Conservation (phyloP, 2,113 vertebrate species). For the Xenopus laevis region DNA sequence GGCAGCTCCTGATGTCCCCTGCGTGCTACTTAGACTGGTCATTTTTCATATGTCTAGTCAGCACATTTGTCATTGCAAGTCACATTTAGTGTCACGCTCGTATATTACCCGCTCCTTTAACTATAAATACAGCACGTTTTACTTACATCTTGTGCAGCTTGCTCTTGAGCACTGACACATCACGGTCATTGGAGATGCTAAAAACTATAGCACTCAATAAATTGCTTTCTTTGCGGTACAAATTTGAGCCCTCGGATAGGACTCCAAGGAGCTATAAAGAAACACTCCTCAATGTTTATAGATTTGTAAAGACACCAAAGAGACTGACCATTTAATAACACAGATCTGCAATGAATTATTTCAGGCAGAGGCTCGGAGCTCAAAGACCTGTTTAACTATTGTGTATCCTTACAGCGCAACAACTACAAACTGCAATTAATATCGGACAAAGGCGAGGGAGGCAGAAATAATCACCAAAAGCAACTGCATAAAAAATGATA, state of each 20-base stretch:
- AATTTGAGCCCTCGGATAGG: slow-evolving; percentile 21
- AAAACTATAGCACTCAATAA: slow-evolving; percentile 3
- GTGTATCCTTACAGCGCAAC: no score
- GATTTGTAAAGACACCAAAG: slow-evolving; percentile 21
- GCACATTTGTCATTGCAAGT: slow-evolving; percentile 11
- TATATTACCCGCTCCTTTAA: slow-evolving; percentile 25
- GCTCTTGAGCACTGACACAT: slow-evolving; percentile 5
- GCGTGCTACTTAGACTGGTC: background rate
- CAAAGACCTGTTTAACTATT: no score
- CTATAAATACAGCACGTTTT: background rate
- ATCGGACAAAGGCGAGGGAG: no score
- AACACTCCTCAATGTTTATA: slow-evolving; percentile 25
- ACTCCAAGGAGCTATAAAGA: slow-evolving; percentile 21
- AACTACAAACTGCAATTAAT: no score
- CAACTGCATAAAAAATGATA: no score
- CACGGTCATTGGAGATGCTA: slow-evolving; percentile 19
- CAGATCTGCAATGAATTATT: background rate
- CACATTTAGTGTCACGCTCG: background rate
- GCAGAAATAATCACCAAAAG: no score
- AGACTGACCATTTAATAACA: slow-evolving; percentile 22
- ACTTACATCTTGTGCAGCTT: slow-evolving; percentile 1
- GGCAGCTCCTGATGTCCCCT: background rate
- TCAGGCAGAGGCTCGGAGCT: background rate
- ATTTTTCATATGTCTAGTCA: slow-evolving; percentile 34
- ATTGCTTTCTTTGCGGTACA: slow-evolving; percentile 6